phyloP scores from a whole-genome alignment of 2,113 vertebrate genomes.

The Pandion haliaetus region DNA sequence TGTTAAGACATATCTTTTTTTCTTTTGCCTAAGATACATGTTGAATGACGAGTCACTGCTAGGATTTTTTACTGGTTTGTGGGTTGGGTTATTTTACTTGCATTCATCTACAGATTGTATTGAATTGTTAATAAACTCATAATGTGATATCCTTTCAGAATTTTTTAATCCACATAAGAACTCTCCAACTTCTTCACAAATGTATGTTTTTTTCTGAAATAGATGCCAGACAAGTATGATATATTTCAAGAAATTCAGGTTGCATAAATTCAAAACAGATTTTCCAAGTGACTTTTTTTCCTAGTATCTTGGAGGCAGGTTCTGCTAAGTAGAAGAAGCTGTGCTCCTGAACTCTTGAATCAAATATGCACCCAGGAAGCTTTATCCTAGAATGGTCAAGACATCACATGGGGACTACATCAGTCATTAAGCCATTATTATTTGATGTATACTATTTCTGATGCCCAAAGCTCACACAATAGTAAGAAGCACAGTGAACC shows the following conservation, averaged over 20 bases:
- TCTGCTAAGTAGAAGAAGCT: not conserved
- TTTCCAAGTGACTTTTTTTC: not conserved
- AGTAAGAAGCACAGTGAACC: not conserved
- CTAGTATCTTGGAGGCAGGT: not conserved
- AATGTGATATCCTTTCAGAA: not conserved
- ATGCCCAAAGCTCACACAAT: not conserved
- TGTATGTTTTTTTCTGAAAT: not conserved
- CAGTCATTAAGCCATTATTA: not conserved
- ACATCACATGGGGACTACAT: not conserved
- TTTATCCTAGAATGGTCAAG: not conserved
- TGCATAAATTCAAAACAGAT: not conserved
- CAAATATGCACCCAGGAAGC: not conserved
- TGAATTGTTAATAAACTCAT: not conserved
- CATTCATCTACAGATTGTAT: not conserved
- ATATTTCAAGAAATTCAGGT: not conserved
- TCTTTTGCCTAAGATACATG: not conserved
- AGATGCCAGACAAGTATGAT: not conserved
- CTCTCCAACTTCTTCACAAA: not conserved
- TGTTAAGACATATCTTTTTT: not conserved
- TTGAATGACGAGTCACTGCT: not conserved
- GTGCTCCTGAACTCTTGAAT: not conserved
- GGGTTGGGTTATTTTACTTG: not conserved
- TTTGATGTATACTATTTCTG: not conserved
- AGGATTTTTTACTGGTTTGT: not conserved
- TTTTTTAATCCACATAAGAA: not conserved